Evolutionary conservation across 2,888 invertebrate genomes (phyloP), one percentile per base, ranked within the genome.

Genomic region (Cyclophora albipunctata): DNA sequence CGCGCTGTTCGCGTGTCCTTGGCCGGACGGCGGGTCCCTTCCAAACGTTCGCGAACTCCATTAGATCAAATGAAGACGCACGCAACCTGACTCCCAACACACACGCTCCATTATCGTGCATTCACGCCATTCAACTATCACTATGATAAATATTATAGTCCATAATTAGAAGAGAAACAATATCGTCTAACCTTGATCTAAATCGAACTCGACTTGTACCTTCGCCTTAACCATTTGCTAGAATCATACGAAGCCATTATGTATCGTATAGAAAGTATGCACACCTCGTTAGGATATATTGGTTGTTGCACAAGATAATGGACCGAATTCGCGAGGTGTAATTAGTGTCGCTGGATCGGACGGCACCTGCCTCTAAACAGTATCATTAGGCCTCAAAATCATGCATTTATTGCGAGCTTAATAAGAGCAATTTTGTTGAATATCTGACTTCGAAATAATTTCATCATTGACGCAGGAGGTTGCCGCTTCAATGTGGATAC

Each of bases 111-210:
- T 44, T 49, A 45, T 41, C 48, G 50, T 46, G 41, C 20, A 43
- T 52, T 40, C 50, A 51, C 47, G 59, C 55, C 53, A 63, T 62
- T 64, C 57, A 62, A 54, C 53, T 60, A 53, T 61, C 58, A 65
- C 56, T 47, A 59, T 52, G 65, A 69, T 37, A 37, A 37, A 37
- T 75, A 71, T 78, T 75, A 77, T 69, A 73, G 59, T 63, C 66
- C 61, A 63, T 79, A 78, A 82, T 84, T 65, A 63, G 67, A 73
- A 62, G 64, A 73, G 72, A 67, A 78, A 81, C 80, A 80, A 84
- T 81, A 79, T 72, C 64, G 62, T 63, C 58, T 73, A 67, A 78
- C 85, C 85, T 82, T 86, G 85, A 78, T 82, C 85, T 80, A 73
- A 71, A 75, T 85, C 62, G 56, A 56, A 58, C 62, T 67, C 59